Percentiles rank a stretch among this genome's conserved stretches.
Conservation (phyloP, 2,888 invertebrate species). For the Ligdia adustata region DNA sequence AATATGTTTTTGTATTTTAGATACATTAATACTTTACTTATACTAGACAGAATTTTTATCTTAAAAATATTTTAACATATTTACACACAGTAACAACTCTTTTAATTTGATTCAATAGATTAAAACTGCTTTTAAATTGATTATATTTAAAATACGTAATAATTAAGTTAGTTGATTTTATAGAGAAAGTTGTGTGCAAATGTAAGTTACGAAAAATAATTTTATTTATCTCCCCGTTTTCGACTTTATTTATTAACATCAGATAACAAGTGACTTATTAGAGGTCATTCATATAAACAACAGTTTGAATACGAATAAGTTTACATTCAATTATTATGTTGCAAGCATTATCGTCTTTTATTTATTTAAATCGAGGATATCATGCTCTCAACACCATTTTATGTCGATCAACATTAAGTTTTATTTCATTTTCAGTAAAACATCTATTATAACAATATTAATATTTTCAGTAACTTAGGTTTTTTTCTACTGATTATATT, state of each 20-base stretch:
- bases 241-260: slow-evolving; percentile 37
- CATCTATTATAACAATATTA: slow-evolving; percentile 68
- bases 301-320: slow-evolving; percentile 16
- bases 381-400: slow-evolving; percentile 29
- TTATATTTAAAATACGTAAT: too few species aligned
- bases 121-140: slow-evolving; percentile 21
- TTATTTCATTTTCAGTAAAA: slow-evolving; percentile 52
- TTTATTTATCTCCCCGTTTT: too few species aligned
- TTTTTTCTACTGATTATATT: slow-evolving; percentile 41
- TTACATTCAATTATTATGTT: slow-evolving; percentile 18
- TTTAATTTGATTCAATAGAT: slow-evolving; percentile 32
- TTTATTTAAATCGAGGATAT: neutral
- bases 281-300: slow-evolving; percentile 47
- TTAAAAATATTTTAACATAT: slow-evolving; percentile 68
- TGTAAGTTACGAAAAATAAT: slow-evolving; percentile 15
- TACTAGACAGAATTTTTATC: slow-evolving; percentile 19
- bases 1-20: slow-evolving; percentile 6
- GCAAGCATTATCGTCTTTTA: slow-evolving; percentile 35
- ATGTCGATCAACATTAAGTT: slow-evolving; percentile 60
- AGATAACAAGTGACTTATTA: slow-evolving; percentile 51
- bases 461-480: slow-evolving; percentile 42
- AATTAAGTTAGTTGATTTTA: slow-evolving; percentile 1
- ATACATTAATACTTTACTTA: slow-evolving; percentile 8
- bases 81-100: slow-evolving; percentile 56
- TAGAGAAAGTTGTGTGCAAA: slow-evolving; percentile 5